A percentile compares a stretch with the other conserved stretches of the same genome.
phyloP scores from a whole-genome alignment of 2,888 invertebrate species.

The Marronus borbonicus region DNA sequence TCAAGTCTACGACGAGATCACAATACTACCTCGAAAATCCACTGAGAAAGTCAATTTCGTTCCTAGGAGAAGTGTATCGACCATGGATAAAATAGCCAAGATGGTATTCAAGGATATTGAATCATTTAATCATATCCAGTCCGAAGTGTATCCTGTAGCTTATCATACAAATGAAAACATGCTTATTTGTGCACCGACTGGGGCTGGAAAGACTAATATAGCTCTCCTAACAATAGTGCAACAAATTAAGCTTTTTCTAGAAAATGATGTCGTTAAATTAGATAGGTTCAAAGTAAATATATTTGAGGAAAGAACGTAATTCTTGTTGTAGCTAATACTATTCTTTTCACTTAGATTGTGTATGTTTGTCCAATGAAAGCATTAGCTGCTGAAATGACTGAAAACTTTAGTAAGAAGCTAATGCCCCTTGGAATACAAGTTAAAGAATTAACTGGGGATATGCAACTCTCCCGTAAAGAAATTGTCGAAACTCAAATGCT shows the following conservation, averaged over 20 bases:
- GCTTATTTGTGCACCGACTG: slow-evolving; percentile 98
- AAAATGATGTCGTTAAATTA: slow-evolving; percentile 86
- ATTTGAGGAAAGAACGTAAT: not conserved
- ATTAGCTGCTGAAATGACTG: slow-evolving; percentile 97
- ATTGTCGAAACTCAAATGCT: slow-evolving; percentile 97
- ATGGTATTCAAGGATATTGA: slow-evolving; percentile 91
- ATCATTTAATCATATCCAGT: slow-evolving; percentile 94
- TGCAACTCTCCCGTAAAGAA: slow-evolving; percentile 95
- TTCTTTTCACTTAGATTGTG: slow-evolving; percentile 79
- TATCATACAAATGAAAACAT: slow-evolving; percentile 98
- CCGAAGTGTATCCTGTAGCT: slow-evolving; percentile 94
- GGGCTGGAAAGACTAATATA: slow-evolving; percentile 99
- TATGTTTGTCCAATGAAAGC: slow-evolving; percentile 99
- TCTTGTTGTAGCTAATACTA: not conserved
- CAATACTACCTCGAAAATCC: slow-evolving; percentile 81
- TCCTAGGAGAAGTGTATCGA: slow-evolving; percentile 59
- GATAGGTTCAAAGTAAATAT: slow-evolving; percentile 89
- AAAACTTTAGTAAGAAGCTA: slow-evolving; percentile 90
- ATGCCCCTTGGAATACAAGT: slow-evolving; percentile 85
- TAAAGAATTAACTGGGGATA: slow-evolving; percentile 96
- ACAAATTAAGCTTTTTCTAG: slow-evolving; percentile 89
- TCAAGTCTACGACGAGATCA: slow-evolving; percentile 88
- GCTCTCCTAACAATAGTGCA: slow-evolving; percentile 94
- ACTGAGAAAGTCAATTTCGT: slow-evolving; percentile 61
- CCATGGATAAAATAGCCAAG: slow-evolving; percentile 83